Evolutionary conservation across 2,888 invertebrate species (phyloP), one percentile per base, ranked within the genome.

Genomic region (Papilio elwesi): DNA sequence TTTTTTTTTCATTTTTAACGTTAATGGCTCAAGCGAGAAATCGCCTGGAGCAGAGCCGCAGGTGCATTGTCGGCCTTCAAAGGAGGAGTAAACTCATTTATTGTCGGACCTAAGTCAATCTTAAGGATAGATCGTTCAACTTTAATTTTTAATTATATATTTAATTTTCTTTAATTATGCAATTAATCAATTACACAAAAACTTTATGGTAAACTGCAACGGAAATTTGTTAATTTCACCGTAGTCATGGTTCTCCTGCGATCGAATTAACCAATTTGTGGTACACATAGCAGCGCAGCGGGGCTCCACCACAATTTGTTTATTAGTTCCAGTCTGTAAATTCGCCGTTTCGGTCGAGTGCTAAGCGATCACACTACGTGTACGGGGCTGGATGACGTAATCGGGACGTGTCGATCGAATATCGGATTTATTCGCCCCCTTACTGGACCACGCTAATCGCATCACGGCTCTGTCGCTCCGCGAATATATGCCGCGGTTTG

Each of bases 391-490:
- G n/a, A n/a, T 62, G 53, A 53, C 15, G 68, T 15, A 48, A 53
- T 64, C 52, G 48, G 16, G 12, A 59, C n/a, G 67, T 68, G 68
- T 51, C 62, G 59, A 63, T 69, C 68, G 62, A 51, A 55, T 70
- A 73, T 67, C 70, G 73, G 73, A 66, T 73, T 69, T 63, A 55
- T 62, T 67, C 47, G 7, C 36, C 51, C 67, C 53, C 63, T 62
- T 68, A 16, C 49, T 63, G 63, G 53, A 55, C 65, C 87, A 88
- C 85, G 79, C 82, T 80, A 89, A 88, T 84, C 79, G 79, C 76
- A 71, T 75, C 74, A 84, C 67, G 15, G 64, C 48, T 26, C 38
- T 57, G 65, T 48, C 70, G 49, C 16, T 48, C 52, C 13, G n/a
- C 16, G 71, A 51, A 57, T 47, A 43, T 49, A 62, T 43, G 63